These are phyloP conservation scores for Eupristina koningsbergeri DNA, from an alignment of 1,140 invertebrate genomes.

Conservation along the genomic window DNA sequence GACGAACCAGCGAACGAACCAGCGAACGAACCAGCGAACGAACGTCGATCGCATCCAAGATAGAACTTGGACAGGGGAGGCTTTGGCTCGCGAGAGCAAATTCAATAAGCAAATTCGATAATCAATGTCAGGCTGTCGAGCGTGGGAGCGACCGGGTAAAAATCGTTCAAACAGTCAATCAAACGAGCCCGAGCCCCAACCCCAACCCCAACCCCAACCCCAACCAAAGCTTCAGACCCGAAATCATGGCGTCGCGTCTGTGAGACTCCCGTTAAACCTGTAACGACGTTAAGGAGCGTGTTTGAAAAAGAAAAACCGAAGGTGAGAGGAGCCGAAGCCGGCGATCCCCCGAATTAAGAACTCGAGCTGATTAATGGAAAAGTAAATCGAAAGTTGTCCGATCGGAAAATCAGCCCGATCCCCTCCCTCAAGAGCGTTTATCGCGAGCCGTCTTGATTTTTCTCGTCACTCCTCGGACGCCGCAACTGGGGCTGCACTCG, in stretches of 20 bases:
- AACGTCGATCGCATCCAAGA: constrained; percentile 53
- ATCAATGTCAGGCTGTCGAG: constrained; percentile 68
- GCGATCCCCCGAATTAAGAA: constrained; percentile 28
- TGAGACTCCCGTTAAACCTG: constrained; percentile 22
- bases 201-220: neutral
- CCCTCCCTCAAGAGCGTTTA: too few relatives aligned
- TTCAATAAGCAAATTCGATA: constrained; percentile 73
- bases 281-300: constrained; percentile 41
- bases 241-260: constrained; percentile 31
- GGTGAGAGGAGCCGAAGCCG: neutral
- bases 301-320: constrained; percentile 21
- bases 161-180: constrained; percentile 74
- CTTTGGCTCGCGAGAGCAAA: constrained; percentile 60
- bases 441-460: too few relatives aligned
- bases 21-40: too few relatives aligned
- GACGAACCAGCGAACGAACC: too few relatives aligned
- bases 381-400: constrained; percentile 2
- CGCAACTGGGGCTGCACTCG: neutral
- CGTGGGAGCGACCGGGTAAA: constrained; percentile 65
- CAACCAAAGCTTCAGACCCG: neutral
- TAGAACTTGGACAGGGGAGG: constrained; percentile 59
- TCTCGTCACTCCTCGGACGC: neutral
- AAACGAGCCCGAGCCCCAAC: constrained; percentile 62
- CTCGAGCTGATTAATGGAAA: constrained; percentile 14
- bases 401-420: neutral